phyloP scores from a whole-genome alignment of 2,888 invertebrate species.

The Sycophila texana region DNA sequence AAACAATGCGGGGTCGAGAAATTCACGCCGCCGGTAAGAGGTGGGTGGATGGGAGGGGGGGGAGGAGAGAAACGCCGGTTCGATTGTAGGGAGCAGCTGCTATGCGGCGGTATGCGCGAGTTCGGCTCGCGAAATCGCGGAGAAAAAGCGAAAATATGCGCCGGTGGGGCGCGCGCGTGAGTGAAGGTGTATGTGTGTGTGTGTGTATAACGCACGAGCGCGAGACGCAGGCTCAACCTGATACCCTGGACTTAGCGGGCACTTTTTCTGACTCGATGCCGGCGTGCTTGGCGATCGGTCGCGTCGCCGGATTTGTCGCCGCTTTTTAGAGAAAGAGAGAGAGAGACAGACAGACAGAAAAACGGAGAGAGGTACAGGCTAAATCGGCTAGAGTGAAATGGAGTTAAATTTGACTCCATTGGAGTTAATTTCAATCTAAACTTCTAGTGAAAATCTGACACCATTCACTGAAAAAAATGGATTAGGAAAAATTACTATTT shows the following conservation, averaged over 20 bases:
- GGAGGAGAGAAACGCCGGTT: constrained; percentile 10
- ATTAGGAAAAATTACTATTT: too few relatives aligned
- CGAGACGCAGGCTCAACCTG: constrained; percentile 2
- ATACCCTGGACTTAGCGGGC: too few relatives aligned
- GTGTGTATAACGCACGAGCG: neutral
- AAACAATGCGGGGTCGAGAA: neutral
- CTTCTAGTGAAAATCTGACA: too few relatives aligned
- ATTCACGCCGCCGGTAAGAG: neutral
- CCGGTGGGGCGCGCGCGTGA: constrained; percentile 25
- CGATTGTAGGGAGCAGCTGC: constrained; percentile 13
- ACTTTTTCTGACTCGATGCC: neutral
- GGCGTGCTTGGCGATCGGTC: neutral
- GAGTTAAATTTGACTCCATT: too few relatives aligned
- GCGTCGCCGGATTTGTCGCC: neutral
- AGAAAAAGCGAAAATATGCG: neutral
- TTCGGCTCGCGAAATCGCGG: neutral
- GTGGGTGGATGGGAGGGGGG: neutral
- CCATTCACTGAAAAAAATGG: too few relatives aligned
- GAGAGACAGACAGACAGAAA: too few relatives aligned
- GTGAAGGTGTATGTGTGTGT: constrained; percentile 24
- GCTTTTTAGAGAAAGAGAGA: neutral
- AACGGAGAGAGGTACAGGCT: too few relatives aligned
- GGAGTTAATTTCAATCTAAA: too few relatives aligned
- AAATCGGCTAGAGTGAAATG: too few relatives aligned
- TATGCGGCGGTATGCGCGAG: neutral